Conservation (phyloP, 2,113 vertebrate species). For the Hucho hucho region DNA sequence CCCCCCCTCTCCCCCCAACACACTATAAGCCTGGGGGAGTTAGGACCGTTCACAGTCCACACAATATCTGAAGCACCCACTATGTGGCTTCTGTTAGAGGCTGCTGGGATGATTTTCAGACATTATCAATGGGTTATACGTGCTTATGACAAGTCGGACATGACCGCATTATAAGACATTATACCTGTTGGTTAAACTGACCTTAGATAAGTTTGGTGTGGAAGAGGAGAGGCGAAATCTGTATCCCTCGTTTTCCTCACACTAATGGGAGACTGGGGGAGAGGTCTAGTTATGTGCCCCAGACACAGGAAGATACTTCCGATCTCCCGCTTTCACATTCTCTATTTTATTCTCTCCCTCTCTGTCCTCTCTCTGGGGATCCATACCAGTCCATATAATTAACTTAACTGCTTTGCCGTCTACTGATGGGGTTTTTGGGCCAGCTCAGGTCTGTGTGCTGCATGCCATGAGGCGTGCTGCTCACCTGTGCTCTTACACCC, state of each 20-base stretch:
- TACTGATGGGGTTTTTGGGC: too few relatives aligned
- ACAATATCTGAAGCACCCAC: conserved; percentile 4
- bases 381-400: not conserved
- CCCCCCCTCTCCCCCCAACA: conserved; percentile 48
- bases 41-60: conserved; percentile 7
- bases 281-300: not conserved
- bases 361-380: not conserved
- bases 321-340: not conserved
- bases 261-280: not conserved
- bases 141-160: too few relatives aligned
- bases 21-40: conserved; percentile 30
- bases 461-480: too few relatives aligned
- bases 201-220: too few relatives aligned
- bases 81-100: not conserved
- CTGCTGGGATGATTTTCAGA: too few relatives aligned
- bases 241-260: too few relatives aligned
- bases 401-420: too few relatives aligned
- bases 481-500: too few relatives aligned
- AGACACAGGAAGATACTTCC: not conserved
- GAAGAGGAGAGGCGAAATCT: too few relatives aligned
- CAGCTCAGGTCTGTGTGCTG: too few relatives aligned
- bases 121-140: too few relatives aligned
- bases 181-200: too few relatives aligned
- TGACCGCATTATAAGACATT: not conserved
- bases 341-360: not conserved